Evolutionary conservation across 2,888 invertebrate genomes (phyloP), one percentile per base, ranked within the genome.

Genomic region (Ophraella communa): DNA sequence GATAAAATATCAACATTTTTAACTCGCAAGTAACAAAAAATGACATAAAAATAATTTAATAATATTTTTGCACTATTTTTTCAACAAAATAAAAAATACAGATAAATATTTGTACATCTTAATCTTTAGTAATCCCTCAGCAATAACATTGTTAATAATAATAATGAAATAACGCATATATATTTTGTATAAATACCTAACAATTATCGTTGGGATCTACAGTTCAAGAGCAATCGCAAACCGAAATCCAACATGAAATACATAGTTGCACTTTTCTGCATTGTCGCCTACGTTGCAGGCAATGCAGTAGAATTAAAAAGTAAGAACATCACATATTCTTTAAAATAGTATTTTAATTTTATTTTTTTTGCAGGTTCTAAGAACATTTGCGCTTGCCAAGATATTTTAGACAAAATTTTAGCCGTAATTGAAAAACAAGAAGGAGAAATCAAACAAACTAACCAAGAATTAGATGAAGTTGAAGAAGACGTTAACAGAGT

Each of bases 221-320:
- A 51, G 49, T 51, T 51, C 49, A 51, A 21, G n/a, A 45, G 21
- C 45, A 23, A 51, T n/a, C 14, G 27, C 27, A 24, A 24, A n/a
- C 7, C 17, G 8, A 27, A 24, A 23, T 24, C 49, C 24, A n/a
- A 21, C 14, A 51, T 51, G 49, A 51, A 51, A 27, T 51, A 51
- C 27, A 14, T 51, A 24, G 3, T 51, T 10, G 21, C 24, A 24
- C 17, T 27, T 51, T 23, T 24, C 27, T 51, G 27, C 17, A 23
- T 51, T 24, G 17, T 51, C 17, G 17, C 49, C 10, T 51, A 27
- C 27, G 49, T 51, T 14, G 24, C 49, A 4, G 23, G 49, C 8
- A 17, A n/a, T 27, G 24, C 21, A 24, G 24, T 24, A 49, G 23
- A 51, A 10, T 27, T 51, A 14, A n/a, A 51, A 51, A 51, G 49